Evolutionary conservation across 2,797 vertebrate genomes (phyloP).

Genomic region (Eulemur coronatus): DNA sequence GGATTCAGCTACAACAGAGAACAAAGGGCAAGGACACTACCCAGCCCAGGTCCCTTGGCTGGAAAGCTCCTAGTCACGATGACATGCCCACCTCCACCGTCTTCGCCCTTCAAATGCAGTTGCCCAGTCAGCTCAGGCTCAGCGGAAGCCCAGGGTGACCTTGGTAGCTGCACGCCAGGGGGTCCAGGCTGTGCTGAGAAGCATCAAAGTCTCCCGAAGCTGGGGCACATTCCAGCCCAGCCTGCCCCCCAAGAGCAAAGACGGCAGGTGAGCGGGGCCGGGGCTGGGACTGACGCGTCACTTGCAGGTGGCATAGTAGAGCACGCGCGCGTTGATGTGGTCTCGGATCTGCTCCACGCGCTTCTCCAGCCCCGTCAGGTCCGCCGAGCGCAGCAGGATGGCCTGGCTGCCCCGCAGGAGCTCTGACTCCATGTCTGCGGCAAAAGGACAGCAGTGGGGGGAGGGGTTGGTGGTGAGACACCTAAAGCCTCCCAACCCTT

Average conservation of each 20-base stretch:
- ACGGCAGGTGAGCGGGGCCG: rapidly evolving
- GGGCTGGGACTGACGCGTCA: constrained; percentile 42
- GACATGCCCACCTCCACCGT: not conserved
- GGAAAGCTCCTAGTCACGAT: not conserved
- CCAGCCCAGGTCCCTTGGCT: not conserved
- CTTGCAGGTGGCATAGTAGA: constrained; percentile 85
- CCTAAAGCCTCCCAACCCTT: not conserved
- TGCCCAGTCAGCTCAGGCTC: not conserved
- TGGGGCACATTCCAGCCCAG: not conserved
- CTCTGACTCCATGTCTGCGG: constrained; percentile 89
- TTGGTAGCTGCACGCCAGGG: not conserved
- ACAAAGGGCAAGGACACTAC: not conserved
- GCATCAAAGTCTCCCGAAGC: not conserved
- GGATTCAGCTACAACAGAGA: not conserved
- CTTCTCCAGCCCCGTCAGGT: constrained; percentile 87
- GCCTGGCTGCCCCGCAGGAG: constrained; percentile 85
- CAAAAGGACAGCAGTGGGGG: not conserved
- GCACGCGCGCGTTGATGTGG: constrained; percentile 82
- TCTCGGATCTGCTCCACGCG: constrained; percentile 84
- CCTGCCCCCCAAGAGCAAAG: not conserved
- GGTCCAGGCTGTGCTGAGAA: too few relatives aligned
- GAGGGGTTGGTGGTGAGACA: not conserved
- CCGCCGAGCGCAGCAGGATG: constrained; percentile 82
- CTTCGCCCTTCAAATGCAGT: not conserved
- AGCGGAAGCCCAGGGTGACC: not conserved